These are phyloP conservation scores for Apomyelois bistriatella DNA, from an alignment of 2,888 invertebrate species.

Conservation along the genomic window DNA sequence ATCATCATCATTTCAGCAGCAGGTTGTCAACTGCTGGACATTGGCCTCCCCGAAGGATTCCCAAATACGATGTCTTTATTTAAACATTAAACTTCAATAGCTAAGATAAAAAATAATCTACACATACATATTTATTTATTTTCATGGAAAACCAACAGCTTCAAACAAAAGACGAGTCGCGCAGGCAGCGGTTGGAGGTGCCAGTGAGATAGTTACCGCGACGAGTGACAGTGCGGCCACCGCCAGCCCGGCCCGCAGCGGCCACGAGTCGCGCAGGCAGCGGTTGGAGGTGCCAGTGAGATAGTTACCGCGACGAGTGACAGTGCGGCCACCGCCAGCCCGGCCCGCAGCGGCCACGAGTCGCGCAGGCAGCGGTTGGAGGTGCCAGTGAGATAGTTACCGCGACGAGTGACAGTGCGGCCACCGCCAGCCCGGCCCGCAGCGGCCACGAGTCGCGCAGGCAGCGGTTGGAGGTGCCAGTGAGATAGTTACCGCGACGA, in stretches of 20 bases:
- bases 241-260: conserved; percentile 83
- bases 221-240: conserved; percentile 82
- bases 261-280: conserved; percentile 81
- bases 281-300: conserved; percentile 49
- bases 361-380: conserved; percentile 80
- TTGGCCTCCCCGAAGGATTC: too few relatives aligned
- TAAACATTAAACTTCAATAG: too few relatives aligned
- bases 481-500: conserved; percentile 78
- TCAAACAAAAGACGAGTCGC: too few relatives aligned
- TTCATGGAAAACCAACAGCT: too few relatives aligned
- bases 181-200: too few relatives aligned
- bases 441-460: conserved; percentile 83
- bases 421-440: conserved; percentile 82
- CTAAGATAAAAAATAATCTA: too few relatives aligned
- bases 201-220: conserved; percentile 68
- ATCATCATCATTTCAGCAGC: too few relatives aligned
- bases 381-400: conserved; percentile 59
- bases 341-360: conserved; percentile 83
- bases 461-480: conserved; percentile 80
- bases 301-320: conserved; percentile 81
- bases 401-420: conserved; percentile 81
- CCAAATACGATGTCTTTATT: too few relatives aligned
- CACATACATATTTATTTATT: too few relatives aligned
- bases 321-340: conserved; percentile 81
- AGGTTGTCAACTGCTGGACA: too few relatives aligned